These are phyloP conservation scores for Sphyrna mokarran DNA, from an alignment of 2,113 vertebrate species.

Conservation along the genomic window DNA sequence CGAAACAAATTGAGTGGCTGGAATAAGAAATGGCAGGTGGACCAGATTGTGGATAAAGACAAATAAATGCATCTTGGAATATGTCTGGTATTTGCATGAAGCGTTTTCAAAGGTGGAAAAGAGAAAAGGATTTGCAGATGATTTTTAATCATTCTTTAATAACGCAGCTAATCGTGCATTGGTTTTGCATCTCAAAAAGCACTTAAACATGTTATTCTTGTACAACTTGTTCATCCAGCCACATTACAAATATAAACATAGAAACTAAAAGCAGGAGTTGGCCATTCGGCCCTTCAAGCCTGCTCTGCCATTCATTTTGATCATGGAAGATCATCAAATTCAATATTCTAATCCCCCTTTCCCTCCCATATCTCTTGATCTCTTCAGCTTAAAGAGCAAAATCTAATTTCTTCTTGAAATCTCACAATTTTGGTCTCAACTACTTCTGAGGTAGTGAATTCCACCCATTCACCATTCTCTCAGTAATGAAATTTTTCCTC, in stretches of 20 bases:
- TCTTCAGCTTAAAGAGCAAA: too few species aligned
- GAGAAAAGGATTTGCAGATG: neutral
- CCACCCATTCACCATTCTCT: too few species aligned
- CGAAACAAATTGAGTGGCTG: neutral
- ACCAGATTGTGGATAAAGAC: neutral
- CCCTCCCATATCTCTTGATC: too few species aligned
- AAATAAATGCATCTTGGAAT: neutral
- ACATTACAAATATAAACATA: neutral
- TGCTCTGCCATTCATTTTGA: too few species aligned
- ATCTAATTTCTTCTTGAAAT: too few species aligned
- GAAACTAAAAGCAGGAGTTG: too few species aligned
- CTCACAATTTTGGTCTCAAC: too few species aligned
- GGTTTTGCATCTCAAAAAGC: neutral
- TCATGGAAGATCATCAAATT: too few species aligned
- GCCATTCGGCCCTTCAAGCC: too few species aligned
- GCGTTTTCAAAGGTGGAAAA: neutral
- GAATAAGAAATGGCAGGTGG: neutral
- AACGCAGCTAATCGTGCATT: neutral
- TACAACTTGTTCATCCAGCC: neutral
- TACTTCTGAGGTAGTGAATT: too few species aligned
- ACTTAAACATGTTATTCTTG: neutral
- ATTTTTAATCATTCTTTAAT: constrained; percentile 2
- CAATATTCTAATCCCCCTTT: too few species aligned
- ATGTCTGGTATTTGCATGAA: neutral
- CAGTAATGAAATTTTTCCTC: too few species aligned